Conservation (phyloP, 2,797 vertebrate genomes). For the Coregonus suidteri region DNA sequence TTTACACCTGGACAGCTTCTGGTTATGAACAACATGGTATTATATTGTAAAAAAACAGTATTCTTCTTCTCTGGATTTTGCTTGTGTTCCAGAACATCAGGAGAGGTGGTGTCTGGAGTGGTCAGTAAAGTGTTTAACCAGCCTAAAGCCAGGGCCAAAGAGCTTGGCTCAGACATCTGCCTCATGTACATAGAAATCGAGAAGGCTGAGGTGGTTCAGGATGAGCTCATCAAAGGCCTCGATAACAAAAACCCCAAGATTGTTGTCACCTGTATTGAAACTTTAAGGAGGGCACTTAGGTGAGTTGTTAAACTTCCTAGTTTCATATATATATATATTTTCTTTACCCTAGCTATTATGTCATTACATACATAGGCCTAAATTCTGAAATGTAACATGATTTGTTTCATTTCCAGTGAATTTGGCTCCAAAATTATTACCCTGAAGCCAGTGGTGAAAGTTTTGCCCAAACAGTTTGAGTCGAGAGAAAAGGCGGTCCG, state of each 20-base stretch:
- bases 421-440: conserved; percentile 96
- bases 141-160: conserved; percentile 96
- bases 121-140: conserved; percentile 99
- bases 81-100: conserved; percentile 84
- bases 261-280: conserved; percentile 90
- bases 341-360: not conserved
- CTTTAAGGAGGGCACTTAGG: conserved; percentile 89
- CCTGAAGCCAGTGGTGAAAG: conserved; percentile 95
- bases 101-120: conserved; percentile 94
- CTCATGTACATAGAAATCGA: conserved; percentile 96
- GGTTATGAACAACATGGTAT: not conserved
- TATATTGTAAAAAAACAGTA: not conserved
- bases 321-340: conserved; percentile 2
- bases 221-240: conserved; percentile 93
- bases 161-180: conserved; percentile 92
- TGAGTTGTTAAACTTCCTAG: conserved; percentile 60
- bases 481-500: conserved; percentile 96
- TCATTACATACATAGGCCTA: too few species aligned
- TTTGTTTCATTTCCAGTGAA: conserved; percentile 79
- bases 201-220: conserved; percentile 91
- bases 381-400: not conserved
- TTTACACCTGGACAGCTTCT: not conserved
- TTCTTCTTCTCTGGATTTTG: conserved; percentile 3
- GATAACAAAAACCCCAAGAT: conserved; percentile 99
- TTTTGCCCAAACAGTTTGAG: conserved; percentile 95